Conservation (phyloP, 2,888 invertebrate genomes). For the Protodeltote pygarga region DNA sequence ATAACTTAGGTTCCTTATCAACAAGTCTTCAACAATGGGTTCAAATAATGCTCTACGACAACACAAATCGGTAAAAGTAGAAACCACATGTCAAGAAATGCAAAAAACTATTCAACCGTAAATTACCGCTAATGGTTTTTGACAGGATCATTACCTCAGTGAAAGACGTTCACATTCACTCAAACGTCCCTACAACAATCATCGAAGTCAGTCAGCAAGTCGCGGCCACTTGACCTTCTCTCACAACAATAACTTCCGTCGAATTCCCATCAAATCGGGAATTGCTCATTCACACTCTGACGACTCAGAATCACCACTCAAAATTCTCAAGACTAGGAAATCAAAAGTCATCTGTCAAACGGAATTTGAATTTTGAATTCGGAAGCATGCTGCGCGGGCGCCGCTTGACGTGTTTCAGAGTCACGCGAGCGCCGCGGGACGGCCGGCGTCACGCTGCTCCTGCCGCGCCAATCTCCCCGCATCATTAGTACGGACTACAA, state of each 20-base stretch:
- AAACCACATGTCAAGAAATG: slow-evolving; percentile 13
- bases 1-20: no score
- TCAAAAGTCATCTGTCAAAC: slow-evolving; percentile 58
- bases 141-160: slow-evolving; percentile 25
- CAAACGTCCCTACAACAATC: slow-evolving; percentile 20
- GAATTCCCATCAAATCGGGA: slow-evolving; percentile 74
- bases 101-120: slow-evolving; percentile 26
- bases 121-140: slow-evolving; percentile 63
- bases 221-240: slow-evolving; percentile 47
- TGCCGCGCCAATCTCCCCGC: slow-evolving; percentile 45
- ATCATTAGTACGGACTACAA: slow-evolving; percentile 66
- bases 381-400: slow-evolving; percentile 72
- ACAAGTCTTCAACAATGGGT: no score
- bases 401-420: slow-evolving; percentile 58
- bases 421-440: slow-evolving; percentile 50
- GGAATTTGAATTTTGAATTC: slow-evolving; percentile 46
- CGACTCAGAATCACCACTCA: slow-evolving; percentile 56
- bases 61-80: no score
- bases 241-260: slow-evolving; percentile 39
- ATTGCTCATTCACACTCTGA: slow-evolving; percentile 77
- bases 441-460: slow-evolving; percentile 41
- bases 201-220: slow-evolving; percentile 14
- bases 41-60: no score
- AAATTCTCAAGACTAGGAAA: slow-evolving; percentile 48
- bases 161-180: slow-evolving; percentile 21